Evolutionary conservation across 2,888 invertebrate genomes (phyloP), one percentile per base, ranked within the genome.

Genomic region (Tetropium fuscum): DNA sequence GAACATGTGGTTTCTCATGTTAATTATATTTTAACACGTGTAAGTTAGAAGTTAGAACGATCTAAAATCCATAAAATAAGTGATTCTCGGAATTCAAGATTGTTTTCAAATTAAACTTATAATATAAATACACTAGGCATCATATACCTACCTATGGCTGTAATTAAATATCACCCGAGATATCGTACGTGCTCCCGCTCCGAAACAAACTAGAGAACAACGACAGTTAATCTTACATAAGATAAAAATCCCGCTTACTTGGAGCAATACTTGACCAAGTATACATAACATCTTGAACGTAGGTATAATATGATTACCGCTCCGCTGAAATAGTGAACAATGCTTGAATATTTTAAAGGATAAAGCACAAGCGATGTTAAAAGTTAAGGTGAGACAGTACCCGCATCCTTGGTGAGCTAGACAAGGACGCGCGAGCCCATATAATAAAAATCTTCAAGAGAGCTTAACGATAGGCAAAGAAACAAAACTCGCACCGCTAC

Each of bases 291-390:
- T 34, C 19, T 18, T 18, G n/a, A n/a, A n/a, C n/a, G n/a, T n/a
- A n/a, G n/a, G n/a, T n/a, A n/a, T n/a, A n/a, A n/a, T n/a, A n/a
- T n/a, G n/a, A n/a, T n/a, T n/a, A 53, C 66, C 72, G 73, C 74
- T 71, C 53, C 15, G 11, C 57, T 53, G 34, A 54, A 20, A 69
- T 64, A 15, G 63, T 64, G 73, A 36, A 27, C 63, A 48, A 58
- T 22, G 58, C 58, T 63, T 43, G 72, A 70, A 73, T 70, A 70
- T 72, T 71, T 71, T 64, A 68, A 70, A 72, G 73, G 71, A 74
- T 73, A 75, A 72, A 64, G 74, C 74, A 71, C 73, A 69, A 74
- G 67, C 68, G 68, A 69, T 68, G 70, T 69, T 68, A 63, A 68
- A 63, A 66, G 54, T 34, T 63, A 54, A 65, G 54, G 58, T 56